Evolutionary conservation across 2,113 vertebrate species (phyloP), one percentile per base, ranked within the genome.

Genomic region (Ciconia maguari): DNA sequence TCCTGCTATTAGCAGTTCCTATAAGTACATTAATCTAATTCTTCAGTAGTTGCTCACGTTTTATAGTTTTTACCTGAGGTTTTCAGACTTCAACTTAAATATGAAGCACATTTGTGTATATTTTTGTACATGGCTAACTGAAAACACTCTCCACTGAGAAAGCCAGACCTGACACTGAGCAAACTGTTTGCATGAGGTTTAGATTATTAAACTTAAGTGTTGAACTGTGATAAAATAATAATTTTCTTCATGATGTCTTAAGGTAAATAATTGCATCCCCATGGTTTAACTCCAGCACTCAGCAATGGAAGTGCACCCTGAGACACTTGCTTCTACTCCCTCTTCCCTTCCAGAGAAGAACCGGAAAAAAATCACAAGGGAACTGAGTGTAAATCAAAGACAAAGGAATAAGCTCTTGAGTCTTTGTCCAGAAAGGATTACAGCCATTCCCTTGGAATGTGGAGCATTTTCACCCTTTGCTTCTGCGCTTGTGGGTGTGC

Each of bases 401-500:
- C 14, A 68, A 83, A 79, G 9, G 42, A 62, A 48, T 44, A 82
- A 57, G 9, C 4, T 66, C 36, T 55, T 4, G 3, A 58, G 27
- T 30, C 12, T 66, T 80, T 69, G 30, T 49, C 13, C 38, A 60
- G 48, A 76, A 69, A 68, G 32, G 14, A 64, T 68, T 54, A 68
- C n/a, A 79, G 10, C 18, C 7, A 21, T 58, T 88, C 16, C 9
- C 27, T 64, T 75, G 22, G 16, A 71, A 9, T 4, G 2, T 1
- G 0, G 18, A 65, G 20, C 18, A 82, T 68, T 84, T 81, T 57
- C 24, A 70, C 7, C 8, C 29, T 87, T 70, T 65, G 9, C 7
- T 69, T 84, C 41, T 10, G 41, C 0, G 0, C 20, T 18, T 48
- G 11, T n/a, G 68, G 24, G 3, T 60, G 6, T 38, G 36, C 22